A percentile compares a stretch with the other conserved stretches of the same genome.
These are phyloP conservation scores for Rhinella marina DNA, from an alignment of 2,797 vertebrate genomes.

Conservation along the genomic window DNA sequence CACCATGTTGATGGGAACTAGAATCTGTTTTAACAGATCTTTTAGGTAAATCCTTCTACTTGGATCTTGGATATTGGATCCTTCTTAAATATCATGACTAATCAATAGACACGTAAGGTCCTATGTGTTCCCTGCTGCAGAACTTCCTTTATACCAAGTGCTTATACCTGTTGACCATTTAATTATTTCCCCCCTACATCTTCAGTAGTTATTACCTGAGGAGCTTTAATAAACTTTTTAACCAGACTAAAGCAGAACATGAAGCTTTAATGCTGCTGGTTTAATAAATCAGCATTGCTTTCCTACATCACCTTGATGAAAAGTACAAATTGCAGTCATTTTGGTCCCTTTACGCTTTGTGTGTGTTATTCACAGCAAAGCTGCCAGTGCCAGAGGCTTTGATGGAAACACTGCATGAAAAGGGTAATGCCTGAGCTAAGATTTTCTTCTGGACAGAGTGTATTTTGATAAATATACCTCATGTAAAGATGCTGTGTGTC, in stretches of 20 bases:
- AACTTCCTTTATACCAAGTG: background rate
- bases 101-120: background rate
- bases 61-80: too few species aligned
- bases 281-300: background rate
- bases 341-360: background rate
- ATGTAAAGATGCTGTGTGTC: slow-evolving; percentile 41
- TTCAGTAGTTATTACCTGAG: background rate
- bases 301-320: background rate
- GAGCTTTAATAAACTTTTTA: slow-evolving; percentile 11
- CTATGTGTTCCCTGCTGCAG: background rate
- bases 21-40: background rate
- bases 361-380: slow-evolving; percentile 18
- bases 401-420: slow-evolving; percentile 23
- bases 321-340: background rate
- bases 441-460: slow-evolving; percentile 15
- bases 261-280: background rate
- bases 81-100: background rate
- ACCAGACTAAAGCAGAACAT: background rate
- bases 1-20: background rate
- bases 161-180: background rate
- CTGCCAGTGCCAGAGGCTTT: slow-evolving; percentile 24
- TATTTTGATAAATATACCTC: slow-evolving; percentile 50
- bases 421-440: slow-evolving; percentile 35
- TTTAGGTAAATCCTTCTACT: too few species aligned
- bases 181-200: background rate